These are phyloP conservation scores for Prunella strophiata DNA, from an alignment of 2,797 vertebrate species.

Conservation along the genomic window DNA sequence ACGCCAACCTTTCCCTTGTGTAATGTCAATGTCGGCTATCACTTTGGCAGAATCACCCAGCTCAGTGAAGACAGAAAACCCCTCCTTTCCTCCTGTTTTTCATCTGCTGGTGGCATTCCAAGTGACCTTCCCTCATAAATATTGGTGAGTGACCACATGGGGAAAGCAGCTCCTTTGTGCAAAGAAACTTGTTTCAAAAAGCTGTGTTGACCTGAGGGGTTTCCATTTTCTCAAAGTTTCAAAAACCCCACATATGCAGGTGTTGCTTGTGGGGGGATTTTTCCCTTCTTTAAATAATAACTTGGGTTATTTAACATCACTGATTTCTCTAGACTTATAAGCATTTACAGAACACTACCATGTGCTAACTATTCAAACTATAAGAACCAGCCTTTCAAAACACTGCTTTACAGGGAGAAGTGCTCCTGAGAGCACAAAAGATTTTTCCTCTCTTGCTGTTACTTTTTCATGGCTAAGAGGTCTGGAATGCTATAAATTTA, in stretches of 20 bases:
- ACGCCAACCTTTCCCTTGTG: constrained; percentile 66
- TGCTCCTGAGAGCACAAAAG: neutral
- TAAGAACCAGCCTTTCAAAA: neutral
- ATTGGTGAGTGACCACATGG: constrained; percentile 65
- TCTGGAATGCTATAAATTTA: neutral
- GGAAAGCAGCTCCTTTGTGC: constrained; percentile 28
- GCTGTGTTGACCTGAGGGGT: neutral
- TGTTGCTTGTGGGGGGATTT: neutral
- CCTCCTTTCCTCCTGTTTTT: constrained; percentile 40
- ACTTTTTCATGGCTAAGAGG: neutral
- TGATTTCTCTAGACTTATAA: neutral
- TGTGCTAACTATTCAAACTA: neutral
- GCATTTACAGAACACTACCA: neutral
- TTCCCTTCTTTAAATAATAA: neutral
- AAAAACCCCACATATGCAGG: rapidly evolving
- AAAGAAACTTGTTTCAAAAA: constrained; percentile 49
- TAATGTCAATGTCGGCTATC: constrained; percentile 68
- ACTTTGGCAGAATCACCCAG: constrained; percentile 71
- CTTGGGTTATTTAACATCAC: neutral
- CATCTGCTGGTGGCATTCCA: constrained; percentile 71
- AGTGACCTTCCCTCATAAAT: constrained; percentile 77
- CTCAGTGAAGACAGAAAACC: constrained; percentile 71
- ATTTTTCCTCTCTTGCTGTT: neutral
- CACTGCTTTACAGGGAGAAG: neutral
- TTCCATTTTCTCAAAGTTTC: neutral